phyloP scores from a whole-genome alignment of 2,113 vertebrate genomes.

The Cichladusa arquata region DNA sequence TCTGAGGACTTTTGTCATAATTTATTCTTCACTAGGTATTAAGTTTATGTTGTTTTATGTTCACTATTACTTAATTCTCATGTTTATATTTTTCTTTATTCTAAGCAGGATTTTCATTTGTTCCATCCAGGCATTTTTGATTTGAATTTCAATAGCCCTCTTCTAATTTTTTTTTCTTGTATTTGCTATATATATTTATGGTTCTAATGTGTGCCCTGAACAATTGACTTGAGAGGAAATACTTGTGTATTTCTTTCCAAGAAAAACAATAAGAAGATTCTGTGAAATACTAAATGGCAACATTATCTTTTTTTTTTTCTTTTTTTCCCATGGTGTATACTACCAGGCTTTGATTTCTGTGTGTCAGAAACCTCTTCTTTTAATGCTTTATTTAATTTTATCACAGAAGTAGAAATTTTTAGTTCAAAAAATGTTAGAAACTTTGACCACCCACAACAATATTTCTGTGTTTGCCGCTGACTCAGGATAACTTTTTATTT shows the following conservation, averaged over 20 bases:
- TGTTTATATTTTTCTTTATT: background rate
- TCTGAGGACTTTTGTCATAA: background rate
- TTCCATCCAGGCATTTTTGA: background rate
- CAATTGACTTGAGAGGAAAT: background rate
- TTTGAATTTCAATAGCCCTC: background rate
- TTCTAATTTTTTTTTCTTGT: background rate
- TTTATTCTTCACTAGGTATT: background rate
- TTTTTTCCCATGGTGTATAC: background rate
- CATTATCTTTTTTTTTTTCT: rapidly evolving
- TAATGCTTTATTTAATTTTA: background rate
- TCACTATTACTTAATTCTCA: background rate
- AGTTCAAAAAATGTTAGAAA: background rate
- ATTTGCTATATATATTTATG: background rate
- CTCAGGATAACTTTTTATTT: background rate
- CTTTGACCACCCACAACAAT: background rate
- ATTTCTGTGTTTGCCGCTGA: background rate
- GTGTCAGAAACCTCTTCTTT: rapidly evolving
- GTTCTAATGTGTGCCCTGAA: background rate
- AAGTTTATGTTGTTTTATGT: background rate
- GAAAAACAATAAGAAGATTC: background rate
- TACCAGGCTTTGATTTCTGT: background rate
- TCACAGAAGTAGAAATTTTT: background rate
- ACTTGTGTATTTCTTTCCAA: background rate
- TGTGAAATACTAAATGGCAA: background rate
- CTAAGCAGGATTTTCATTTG: background rate